These are phyloP conservation scores for Fragum fragum DNA, from an alignment of 2,888 invertebrate genomes.

Conservation along the genomic window DNA sequence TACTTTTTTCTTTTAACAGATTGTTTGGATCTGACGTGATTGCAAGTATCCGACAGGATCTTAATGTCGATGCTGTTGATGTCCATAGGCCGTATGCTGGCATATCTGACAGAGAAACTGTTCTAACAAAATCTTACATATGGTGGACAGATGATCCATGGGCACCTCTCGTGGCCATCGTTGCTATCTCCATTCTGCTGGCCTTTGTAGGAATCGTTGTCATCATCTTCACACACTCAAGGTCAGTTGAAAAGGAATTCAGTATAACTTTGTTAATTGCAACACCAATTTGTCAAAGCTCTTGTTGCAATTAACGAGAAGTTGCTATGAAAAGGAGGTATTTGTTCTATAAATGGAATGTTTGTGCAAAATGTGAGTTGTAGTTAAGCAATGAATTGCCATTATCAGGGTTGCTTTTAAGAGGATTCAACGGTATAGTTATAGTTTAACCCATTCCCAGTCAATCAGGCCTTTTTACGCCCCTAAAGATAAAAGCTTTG, in stretches of 20 bases:
- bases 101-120: constrained; percentile 15
- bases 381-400: too few relatives aligned
- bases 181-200: constrained; percentile 95
- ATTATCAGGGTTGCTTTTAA: too few relatives aligned
- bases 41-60: constrained; percentile 13
- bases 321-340: too few relatives aligned
- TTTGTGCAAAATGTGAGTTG: too few relatives aligned
- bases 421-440: too few relatives aligned
- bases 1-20: constrained; percentile 34
- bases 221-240: constrained; percentile 97
- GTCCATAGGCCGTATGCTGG: constrained; percentile 71
- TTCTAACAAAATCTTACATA: constrained; percentile 80
- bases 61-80: constrained; percentile 50
- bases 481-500: too few relatives aligned
- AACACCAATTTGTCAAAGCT: too few relatives aligned
- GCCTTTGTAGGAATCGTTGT: constrained; percentile 96
- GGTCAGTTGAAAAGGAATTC: constrained; percentile 89
- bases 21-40: constrained; percentile 32
- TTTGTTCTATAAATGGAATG: too few relatives aligned
- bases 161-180: constrained; percentile 95
- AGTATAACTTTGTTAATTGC: too few relatives aligned
- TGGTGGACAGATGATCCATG: constrained; percentile 90
- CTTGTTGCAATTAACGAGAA: too few relatives aligned
- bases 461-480: too few relatives aligned
- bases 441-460: too few relatives aligned